phyloP scores from a whole-genome alignment of 2,888 invertebrate species.

The Pyrocoelia pectoralis region DNA sequence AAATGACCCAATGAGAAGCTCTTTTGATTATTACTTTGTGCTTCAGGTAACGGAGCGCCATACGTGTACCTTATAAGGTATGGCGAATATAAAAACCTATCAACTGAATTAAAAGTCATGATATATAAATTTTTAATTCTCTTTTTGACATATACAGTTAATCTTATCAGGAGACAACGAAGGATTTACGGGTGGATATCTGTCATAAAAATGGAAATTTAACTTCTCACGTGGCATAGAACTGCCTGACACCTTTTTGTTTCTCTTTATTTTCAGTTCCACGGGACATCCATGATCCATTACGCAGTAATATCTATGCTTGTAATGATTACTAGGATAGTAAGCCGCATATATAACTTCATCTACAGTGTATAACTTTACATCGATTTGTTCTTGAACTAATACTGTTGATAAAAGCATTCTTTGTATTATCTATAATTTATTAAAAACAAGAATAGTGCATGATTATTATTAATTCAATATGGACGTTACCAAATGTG shows the following conservation, averaged over 20 bases:
- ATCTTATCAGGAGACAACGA: background rate
- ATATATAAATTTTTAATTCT: too few relatives aligned
- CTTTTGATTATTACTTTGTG: too few relatives aligned
- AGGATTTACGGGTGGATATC: slow-evolving; percentile 48
- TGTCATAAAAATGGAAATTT: slow-evolving; percentile 48
- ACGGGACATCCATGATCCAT: slow-evolving; percentile 59
- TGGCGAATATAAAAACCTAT: too few relatives aligned
- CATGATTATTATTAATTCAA: slow-evolving; percentile 6
- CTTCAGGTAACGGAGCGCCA: too few relatives aligned
- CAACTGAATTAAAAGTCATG: too few relatives aligned
- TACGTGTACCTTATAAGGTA: too few relatives aligned
- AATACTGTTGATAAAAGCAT: slow-evolving; percentile 57
- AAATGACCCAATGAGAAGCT: too few relatives aligned
- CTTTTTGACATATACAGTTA: too few relatives aligned
- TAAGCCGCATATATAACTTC: slow-evolving; percentile 55
- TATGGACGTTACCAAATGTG: slow-evolving; percentile 50
- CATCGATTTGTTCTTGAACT: slow-evolving; percentile 58
- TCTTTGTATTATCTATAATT: slow-evolving; percentile 55
- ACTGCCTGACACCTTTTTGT: slow-evolving; percentile 44
- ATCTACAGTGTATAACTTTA: slow-evolving; percentile 59
- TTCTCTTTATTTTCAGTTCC: slow-evolving; percentile 52
- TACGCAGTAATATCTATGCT: slow-evolving; percentile 66
- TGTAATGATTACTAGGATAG: slow-evolving; percentile 60
- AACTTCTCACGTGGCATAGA: slow-evolving; percentile 48
- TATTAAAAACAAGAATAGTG: background rate